phyloP scores from a whole-genome alignment of 2,888 invertebrate genomes.

The Acanthococcus lagerstroemiae region DNA sequence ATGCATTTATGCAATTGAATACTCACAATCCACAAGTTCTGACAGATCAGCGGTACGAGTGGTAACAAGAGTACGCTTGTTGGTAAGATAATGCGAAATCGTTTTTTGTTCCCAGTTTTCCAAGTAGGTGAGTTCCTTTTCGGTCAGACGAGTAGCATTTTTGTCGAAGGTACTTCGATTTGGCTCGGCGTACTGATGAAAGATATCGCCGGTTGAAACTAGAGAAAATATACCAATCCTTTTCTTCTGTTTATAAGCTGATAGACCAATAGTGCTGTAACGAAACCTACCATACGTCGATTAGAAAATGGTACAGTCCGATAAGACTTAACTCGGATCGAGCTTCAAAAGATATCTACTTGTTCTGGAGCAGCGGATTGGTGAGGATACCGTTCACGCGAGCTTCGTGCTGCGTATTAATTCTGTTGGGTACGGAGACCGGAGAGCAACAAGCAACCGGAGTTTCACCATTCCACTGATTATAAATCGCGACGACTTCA shows the following conservation, averaged over 20 bases:
- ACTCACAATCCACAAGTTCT: background rate
- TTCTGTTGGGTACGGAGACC: conserved; percentile 10
- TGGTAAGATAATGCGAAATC: background rate
- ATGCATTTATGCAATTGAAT: background rate
- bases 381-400: background rate
- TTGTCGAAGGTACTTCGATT: background rate
- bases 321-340: background rate
- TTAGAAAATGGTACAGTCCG: background rate
- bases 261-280: conserved; percentile 8
- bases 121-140: conserved; percentile 2
- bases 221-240: conserved; percentile 4
- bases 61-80: background rate
- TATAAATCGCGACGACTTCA: conserved; percentile 15
- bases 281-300: too few species aligned
- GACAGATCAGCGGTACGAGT: background rate
- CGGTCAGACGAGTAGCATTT: background rate
- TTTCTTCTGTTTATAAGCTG: conserved; percentile 7
- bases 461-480: background rate
- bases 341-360: background rate
- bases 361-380: conserved; percentile 1
- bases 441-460: background rate
- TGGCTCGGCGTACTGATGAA: background rate
- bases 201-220: conserved; percentile 8
- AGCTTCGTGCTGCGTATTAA: conserved; percentile 20
- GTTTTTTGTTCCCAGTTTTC: conserved; percentile 7